Conservation (phyloP, 2,113 vertebrate species). For the Pristiophorus japonicus region DNA sequence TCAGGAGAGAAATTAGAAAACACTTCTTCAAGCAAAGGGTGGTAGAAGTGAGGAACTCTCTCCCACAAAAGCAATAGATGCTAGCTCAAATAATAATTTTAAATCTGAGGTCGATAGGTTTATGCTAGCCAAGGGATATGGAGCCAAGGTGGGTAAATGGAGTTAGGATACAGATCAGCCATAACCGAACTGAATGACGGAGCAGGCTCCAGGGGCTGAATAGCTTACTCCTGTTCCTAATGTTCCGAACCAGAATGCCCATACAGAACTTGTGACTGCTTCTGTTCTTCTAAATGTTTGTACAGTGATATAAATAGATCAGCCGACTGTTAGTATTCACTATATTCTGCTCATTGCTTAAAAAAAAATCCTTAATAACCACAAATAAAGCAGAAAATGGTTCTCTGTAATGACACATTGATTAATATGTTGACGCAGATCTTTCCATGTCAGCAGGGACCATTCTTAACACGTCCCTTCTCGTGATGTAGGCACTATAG, state of each 20-base stretch:
- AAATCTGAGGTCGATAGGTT: neutral
- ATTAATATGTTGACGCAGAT: conserved; percentile 26
- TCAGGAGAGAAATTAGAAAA: neutral
- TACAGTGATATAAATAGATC: conserved; percentile 12
- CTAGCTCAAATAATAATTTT: neutral
- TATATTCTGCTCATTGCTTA: neutral
- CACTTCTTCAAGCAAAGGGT: neutral
- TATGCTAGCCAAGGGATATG: neutral
- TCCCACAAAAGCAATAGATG: neutral
- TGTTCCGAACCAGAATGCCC: neutral
- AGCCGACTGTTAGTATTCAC: neutral
- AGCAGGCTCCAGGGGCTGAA: neutral
- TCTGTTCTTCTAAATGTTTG: neutral
- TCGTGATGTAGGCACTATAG: neutral
- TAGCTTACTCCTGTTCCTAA: neutral
- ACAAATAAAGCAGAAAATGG: conserved; percentile 30
- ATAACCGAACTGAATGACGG: neutral
- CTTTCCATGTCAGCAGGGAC: neutral
- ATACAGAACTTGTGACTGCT: neutral
- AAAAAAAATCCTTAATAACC: conserved; percentile 11
- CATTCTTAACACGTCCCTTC: neutral
- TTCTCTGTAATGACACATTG: conserved; percentile 1
- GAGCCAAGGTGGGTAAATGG: neutral
- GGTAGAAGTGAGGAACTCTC: neutral
- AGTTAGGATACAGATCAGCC: neutral